Evolutionary conservation across 1,140 invertebrate species (phyloP), one percentile per base, ranked within the genome.

Genomic region (Pararge aegeria): DNA sequence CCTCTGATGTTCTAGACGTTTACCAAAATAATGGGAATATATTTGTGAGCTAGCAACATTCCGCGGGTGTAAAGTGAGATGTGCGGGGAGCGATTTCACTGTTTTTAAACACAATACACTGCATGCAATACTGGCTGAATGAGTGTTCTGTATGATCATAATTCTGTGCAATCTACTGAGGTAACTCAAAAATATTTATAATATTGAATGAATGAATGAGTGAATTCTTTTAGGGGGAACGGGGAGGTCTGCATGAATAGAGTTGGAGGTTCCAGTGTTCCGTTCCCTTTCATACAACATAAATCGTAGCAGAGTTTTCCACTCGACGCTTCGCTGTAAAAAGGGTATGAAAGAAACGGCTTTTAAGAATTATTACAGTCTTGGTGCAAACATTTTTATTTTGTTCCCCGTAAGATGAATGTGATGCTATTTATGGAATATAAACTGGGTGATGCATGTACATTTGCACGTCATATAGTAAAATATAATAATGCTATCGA

Each of bases 361-460:
- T 69, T 69, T 66, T 58, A 65, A 66, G 56, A 70, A 66, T 70
- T 70, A 70, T 70, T 70, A 66, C 54, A 60, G 57, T 70, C 54
- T 58, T 57, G 68, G 44, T 61, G 53, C 55, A 58, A 68, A 64
- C 44, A 64, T 69, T 60, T 65, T 61, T 66, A 56, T 61, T 62
- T 63, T 46, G 42, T 46, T 46, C 3, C 0, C 30, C 19, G 27
- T 56, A 50, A 59, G 55, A 59, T 27, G 50, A 52, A 59, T 50
- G 48, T 59, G 18, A 27, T 52, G 49, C n/a, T 52, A 52, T 59
- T 55, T 59, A 52, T 19, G 49, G 30, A 34, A 34, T 34, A 34
- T 12, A n/a, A 34, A 34, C 7, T n/a, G n/a, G 30, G 30, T 34
- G 10, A 7, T 34, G 0, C 30, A 34, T 34, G 7, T 34, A 34